Evolutionary conservation across 2,888 invertebrate species (phyloP).

Genomic region (Synanthedon myopaeformis): DNA sequence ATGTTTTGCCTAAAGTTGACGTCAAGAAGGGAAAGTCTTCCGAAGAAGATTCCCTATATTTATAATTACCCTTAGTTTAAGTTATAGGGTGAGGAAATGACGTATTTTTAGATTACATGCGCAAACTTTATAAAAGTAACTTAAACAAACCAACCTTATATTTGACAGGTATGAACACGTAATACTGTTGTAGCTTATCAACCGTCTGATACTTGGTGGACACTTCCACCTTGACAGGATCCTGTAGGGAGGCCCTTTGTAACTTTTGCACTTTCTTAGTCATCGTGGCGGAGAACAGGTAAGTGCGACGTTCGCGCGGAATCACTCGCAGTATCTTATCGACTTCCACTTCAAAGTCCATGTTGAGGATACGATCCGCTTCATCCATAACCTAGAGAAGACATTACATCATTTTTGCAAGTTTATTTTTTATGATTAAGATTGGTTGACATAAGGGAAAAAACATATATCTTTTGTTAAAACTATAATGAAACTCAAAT

Average conservation of each 20-base stretch:
- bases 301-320: conserved; percentile 91
- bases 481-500: too few relatives aligned
- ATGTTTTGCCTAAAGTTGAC: too few relatives aligned
- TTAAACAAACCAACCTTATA: conserved; percentile 79
- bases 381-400: conserved; percentile 91
- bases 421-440: too few relatives aligned
- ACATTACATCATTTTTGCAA: too few relatives aligned
- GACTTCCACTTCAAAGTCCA: conserved; percentile 98
- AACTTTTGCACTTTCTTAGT: conserved; percentile 96
- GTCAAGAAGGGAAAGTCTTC: too few relatives aligned
- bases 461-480: too few relatives aligned
- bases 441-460: too few relatives aligned
- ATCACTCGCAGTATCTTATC: conserved; percentile 93
- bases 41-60: too few relatives aligned
- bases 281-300: conserved; percentile 99
- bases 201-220: conserved; percentile 98
- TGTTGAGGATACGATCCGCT: conserved; percentile 97
- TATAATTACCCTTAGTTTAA: not conserved
- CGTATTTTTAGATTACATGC: not conserved
- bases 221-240: conserved; percentile 96
- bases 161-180: conserved; percentile 94
- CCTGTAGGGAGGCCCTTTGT: conserved; percentile 92
- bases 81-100: not conserved
- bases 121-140: not conserved
- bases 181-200: conserved; percentile 94